These are phyloP conservation scores for Lutjanus argentimaculatus DNA, from an alignment of 2,797 vertebrate genomes.

Conservation along the genomic window DNA sequence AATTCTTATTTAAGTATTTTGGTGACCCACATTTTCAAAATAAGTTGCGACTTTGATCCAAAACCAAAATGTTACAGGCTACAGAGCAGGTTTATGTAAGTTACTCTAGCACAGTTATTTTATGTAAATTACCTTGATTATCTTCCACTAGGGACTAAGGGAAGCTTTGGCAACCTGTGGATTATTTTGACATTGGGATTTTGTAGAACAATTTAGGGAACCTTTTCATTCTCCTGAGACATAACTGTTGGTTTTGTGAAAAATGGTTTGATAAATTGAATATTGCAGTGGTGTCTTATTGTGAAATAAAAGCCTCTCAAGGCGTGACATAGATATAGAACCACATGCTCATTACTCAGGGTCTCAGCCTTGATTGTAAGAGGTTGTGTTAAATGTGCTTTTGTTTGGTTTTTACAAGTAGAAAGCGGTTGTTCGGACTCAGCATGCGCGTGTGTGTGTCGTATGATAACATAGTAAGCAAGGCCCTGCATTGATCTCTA, in stretches of 20 bases:
- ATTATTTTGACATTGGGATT: slow-evolving; percentile 34
- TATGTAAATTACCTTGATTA: slow-evolving; percentile 15
- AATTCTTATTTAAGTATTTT: background rate
- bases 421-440: slow-evolving; percentile 39
- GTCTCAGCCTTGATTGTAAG: slow-evolving; percentile 41
- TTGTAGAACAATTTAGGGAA: slow-evolving; percentile 24
- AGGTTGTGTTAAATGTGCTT: slow-evolving; percentile 54
- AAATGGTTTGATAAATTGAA: slow-evolving; percentile 26
- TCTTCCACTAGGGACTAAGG: background rate
- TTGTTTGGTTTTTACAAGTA: slow-evolving; percentile 51
- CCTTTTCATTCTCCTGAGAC: background rate
- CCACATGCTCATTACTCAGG: slow-evolving; percentile 42
- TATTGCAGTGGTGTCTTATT: slow-evolving; percentile 26
- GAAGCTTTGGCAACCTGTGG: slow-evolving; percentile 11
- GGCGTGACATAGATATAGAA: slow-evolving; percentile 12
- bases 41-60: slow-evolving; percentile 2
- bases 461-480: slow-evolving; percentile 68
- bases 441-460: slow-evolving; percentile 51
- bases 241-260: slow-evolving; percentile 17
- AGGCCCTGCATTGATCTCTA: slow-evolving; percentile 65
- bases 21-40: slow-evolving; percentile 29
- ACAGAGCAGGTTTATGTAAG: slow-evolving; percentile 17
- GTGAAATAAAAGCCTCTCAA: slow-evolving; percentile 35
- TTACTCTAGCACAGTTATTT: background rate
- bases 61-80: background rate